A percentile compares a stretch with the other conserved stretches of the same genome.
phyloP scores from a whole-genome alignment of 1,140 invertebrate species.

The Anoplolepis gracilipes region DNA sequence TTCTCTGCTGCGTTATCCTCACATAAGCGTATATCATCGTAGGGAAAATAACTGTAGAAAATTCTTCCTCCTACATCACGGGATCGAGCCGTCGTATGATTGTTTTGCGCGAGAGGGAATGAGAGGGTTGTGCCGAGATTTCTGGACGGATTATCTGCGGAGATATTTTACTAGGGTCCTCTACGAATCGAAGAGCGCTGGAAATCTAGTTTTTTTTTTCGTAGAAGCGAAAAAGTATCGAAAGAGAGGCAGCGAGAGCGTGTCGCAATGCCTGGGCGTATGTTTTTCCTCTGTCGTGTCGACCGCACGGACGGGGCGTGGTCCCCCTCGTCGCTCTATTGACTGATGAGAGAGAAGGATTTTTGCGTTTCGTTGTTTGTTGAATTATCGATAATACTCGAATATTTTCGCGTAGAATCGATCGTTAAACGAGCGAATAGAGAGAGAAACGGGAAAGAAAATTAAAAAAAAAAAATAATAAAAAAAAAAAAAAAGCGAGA shows the following conservation, averaged over 20 bases:
- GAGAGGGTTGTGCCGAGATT: slow-evolving; percentile 34
- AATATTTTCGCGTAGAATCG: slow-evolving; percentile 21
- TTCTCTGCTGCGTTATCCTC: slow-evolving; percentile 35
- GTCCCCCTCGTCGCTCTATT: slow-evolving; percentile 29
- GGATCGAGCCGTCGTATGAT: slow-evolving; percentile 31
- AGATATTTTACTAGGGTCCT: slow-evolving; percentile 49
- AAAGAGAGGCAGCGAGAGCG: slow-evolving; percentile 24
- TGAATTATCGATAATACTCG: slow-evolving; percentile 16
- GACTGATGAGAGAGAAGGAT: slow-evolving; percentile 22
- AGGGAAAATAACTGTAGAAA: slow-evolving; percentile 37
- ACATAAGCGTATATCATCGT: slow-evolving; percentile 32
- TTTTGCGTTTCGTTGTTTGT: slow-evolving; percentile 22
- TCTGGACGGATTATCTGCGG: slow-evolving; percentile 44
- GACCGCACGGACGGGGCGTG: slow-evolving; percentile 34
- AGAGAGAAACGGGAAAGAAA: not conserved
- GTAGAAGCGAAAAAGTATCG: slow-evolving; percentile 18
- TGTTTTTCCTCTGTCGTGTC: slow-evolving; percentile 23
- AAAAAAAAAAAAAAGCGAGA: too few relatives aligned
- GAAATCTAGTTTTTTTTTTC: slow-evolving; percentile 5
- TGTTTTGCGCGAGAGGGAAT: slow-evolving; percentile 28
- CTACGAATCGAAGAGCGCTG: slow-evolving; percentile 41
- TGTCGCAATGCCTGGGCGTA: slow-evolving; percentile 38
- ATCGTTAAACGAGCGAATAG: slow-evolving; percentile 21
- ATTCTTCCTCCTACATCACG: not conserved
- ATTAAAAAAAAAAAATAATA: too few relatives aligned